phyloP scores from a whole-genome alignment of 1,140 invertebrate genomes.

The Pseudoatta argentina region DNA sequence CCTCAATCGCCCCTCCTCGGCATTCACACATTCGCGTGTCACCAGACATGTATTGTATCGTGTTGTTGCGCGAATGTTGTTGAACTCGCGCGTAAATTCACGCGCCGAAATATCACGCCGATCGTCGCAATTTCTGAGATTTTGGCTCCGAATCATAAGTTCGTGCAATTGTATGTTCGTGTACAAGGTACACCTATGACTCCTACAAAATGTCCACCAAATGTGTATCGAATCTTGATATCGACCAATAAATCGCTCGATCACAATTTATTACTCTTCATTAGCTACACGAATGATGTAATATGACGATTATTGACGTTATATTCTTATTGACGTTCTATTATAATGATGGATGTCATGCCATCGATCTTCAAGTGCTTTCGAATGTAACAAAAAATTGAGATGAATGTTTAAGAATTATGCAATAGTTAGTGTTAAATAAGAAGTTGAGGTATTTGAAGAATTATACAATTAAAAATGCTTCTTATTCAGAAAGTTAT shows the following conservation, averaged over 20 bases:
- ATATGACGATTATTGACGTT: not conserved
- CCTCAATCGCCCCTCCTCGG: conserved; percentile 26
- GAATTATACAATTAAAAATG: not conserved
- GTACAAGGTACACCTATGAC: not conserved
- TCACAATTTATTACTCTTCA: conserved; percentile 10
- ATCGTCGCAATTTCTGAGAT: conserved; percentile 35
- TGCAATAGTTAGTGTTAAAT: not conserved
- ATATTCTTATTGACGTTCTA: not conserved
- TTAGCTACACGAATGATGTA: not conserved
- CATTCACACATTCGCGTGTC: conserved; percentile 57
- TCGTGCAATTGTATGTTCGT: not conserved
- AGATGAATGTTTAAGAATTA: not conserved
- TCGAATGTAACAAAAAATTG: not conserved
- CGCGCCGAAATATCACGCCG: conserved; percentile 41
- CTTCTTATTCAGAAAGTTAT: not conserved
- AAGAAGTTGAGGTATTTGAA: not conserved
- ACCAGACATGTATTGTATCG: conserved; percentile 16
- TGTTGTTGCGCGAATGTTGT: not conserved
- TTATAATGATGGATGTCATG: not conserved
- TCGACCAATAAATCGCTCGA: not conserved
- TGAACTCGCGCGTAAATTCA: conserved; percentile 28
- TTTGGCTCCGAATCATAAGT: not conserved
- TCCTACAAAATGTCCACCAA: not conserved
- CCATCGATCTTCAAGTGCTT: conserved; percentile 3
- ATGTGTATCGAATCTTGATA: not conserved